Evolutionary conservation across 2,113 vertebrate genomes (phyloP).

Genomic region (Sterrhoptilus dennistouni): DNA sequence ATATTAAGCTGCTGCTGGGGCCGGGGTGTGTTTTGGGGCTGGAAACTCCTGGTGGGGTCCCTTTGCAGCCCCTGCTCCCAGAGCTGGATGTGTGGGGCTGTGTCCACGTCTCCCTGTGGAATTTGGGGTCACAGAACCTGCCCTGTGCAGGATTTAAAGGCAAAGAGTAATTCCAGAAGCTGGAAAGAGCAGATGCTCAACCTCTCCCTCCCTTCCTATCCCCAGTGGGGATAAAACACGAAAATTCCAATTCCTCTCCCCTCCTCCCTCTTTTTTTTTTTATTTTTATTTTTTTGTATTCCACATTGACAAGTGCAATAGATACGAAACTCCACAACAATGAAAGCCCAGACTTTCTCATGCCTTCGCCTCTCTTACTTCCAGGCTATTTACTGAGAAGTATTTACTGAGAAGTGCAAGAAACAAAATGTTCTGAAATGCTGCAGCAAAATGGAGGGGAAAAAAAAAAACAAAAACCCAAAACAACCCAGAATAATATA

Average conservation of each 20-base stretch:
- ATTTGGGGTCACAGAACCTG: background rate
- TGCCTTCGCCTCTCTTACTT: conserved; percentile 73
- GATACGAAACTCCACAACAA: conserved; percentile 45
- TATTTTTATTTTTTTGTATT: background rate
- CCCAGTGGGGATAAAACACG: background rate
- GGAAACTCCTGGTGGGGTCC: rapidly evolving
- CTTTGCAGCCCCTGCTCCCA: background rate
- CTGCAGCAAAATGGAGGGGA: conserved; percentile 37
- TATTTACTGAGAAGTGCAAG: conserved; percentile 68
- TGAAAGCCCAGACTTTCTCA: conserved; percentile 32
- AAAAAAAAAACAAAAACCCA: too few relatives aligned
- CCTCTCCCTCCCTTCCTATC: background rate
- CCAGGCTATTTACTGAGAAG: conserved; percentile 73
- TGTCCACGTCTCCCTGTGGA: rapidly evolving
- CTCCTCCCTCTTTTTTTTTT: rapidly evolving
- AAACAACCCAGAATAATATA: background rate
- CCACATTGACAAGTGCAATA: conserved; percentile 39
- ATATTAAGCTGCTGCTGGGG: background rate
- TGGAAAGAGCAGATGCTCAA: background rate
- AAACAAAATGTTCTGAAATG: conserved; percentile 71
- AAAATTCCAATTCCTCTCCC: background rate
- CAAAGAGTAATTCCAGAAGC: background rate
- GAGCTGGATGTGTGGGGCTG: rapidly evolving
- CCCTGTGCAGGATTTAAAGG: rapidly evolving
- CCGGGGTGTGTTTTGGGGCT: background rate